A percentile compares a stretch with the other conserved stretches of the same genome.
phyloP scores from a whole-genome alignment of 2,888 invertebrate species.

The Perdita meconis region DNA sequence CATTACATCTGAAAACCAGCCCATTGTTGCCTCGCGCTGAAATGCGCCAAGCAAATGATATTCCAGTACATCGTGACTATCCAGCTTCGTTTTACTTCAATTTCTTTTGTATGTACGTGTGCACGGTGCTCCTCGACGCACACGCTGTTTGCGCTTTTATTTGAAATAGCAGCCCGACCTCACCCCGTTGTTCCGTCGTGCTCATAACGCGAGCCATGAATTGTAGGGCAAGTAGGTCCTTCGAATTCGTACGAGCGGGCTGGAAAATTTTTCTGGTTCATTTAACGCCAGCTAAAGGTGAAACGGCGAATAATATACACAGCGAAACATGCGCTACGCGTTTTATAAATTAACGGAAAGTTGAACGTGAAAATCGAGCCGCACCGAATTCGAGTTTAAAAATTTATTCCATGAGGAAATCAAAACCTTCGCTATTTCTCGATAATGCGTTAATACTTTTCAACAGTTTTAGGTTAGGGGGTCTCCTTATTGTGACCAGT shows the following conservation, averaged over 20 bases:
- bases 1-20: neutral
- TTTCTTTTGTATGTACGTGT: conserved; percentile 19
- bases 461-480: too few species aligned
- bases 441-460: too few species aligned
- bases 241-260: neutral
- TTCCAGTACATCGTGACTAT: conserved; percentile 18
- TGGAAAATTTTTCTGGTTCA: neutral
- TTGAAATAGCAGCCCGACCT: neutral
- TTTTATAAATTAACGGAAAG: neutral
- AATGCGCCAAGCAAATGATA: conserved; percentile 17
- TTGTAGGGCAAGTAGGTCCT: neutral
- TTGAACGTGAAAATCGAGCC: neutral
- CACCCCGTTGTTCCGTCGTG: neutral
- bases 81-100: neutral
- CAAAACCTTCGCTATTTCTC: neutral
- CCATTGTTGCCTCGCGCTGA: neutral
- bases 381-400: neutral
- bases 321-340: neutral
- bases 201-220: neutral
- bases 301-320: neutral
- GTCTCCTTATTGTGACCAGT: too few species aligned
- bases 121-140: neutral
- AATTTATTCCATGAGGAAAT: neutral
- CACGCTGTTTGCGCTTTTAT: conserved; percentile 15
- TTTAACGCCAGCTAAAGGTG: neutral